Conservation (phyloP, 2,113 vertebrate species). For the Arenaria interpres region DNA sequence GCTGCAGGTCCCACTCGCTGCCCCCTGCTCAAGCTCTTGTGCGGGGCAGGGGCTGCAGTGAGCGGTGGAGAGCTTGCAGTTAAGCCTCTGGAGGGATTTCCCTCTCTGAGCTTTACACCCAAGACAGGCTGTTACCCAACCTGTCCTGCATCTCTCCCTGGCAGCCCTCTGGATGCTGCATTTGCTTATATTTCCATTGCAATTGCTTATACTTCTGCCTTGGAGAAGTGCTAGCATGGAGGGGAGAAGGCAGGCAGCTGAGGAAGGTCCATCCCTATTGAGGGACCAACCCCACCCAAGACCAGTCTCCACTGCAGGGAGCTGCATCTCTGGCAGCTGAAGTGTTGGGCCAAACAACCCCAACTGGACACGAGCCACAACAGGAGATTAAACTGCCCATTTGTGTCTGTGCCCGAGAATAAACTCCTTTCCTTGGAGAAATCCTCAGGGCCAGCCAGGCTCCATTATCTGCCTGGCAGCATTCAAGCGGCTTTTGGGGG, state of each 20-base stretch:
- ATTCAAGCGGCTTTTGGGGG: conserved; percentile 37
- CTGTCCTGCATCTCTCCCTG: not conserved
- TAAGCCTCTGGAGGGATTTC: not conserved
- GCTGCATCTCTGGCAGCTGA: not conserved
- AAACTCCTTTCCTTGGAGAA: conserved; percentile 38
- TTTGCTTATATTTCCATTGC: not conserved
- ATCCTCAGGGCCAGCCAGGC: conserved; percentile 7
- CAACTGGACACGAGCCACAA: not conserved
- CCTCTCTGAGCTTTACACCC: not conserved
- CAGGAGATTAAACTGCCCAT: not conserved
- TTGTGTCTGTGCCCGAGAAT: not conserved
- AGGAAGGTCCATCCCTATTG: not conserved
- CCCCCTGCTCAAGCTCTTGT: not conserved
- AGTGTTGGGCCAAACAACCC: not conserved
- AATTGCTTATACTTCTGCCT: not conserved
- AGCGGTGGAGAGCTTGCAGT: not conserved
- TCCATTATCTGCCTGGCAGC: conserved; percentile 29
- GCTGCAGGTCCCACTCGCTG: not conserved
- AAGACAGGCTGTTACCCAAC: not conserved
- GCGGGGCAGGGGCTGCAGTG: not conserved
- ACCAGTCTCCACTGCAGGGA: not conserved
- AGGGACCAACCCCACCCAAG: not conserved
- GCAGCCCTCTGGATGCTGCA: not conserved
- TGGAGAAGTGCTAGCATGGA: not conserved
- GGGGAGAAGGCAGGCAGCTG: not conserved